Evolutionary conservation across 2,797 vertebrate species (phyloP).

Genomic region (Eulemur albifrons): DNA sequence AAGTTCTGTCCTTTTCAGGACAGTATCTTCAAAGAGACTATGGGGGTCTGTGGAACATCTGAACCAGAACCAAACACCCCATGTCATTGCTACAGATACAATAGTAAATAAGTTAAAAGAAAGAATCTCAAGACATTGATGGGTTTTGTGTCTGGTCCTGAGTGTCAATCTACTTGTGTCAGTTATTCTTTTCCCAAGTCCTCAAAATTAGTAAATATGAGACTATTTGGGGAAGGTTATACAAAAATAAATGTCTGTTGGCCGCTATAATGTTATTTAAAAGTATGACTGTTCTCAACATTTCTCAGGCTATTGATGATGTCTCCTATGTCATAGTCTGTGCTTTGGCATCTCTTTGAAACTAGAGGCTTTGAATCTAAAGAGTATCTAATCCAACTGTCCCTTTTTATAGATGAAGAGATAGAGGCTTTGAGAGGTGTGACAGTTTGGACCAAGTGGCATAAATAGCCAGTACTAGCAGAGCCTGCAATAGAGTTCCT

Average conservation of each 20-base stretch:
- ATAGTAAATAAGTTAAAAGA: conserved; percentile 15
- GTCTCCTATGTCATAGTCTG: neutral
- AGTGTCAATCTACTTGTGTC: neutral
- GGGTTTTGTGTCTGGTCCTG: neutral
- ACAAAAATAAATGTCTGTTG: neutral
- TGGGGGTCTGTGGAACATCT: neutral
- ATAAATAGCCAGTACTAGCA: neutral
- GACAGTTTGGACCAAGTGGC: neutral
- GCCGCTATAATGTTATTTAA: neutral
- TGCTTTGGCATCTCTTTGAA: neutral
- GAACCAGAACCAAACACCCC: neutral
- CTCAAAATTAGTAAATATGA: conserved; percentile 4
- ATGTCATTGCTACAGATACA: neutral
- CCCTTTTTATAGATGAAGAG: neutral
- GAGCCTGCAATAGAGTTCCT: neutral
- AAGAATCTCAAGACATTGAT: neutral
- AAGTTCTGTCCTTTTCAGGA: neutral
- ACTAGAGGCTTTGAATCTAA: neutral
- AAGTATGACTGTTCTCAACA: neutral
- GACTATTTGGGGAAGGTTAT: neutral
- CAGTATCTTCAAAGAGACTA: neutral
- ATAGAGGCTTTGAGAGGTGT: neutral
- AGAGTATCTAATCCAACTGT: neutral
- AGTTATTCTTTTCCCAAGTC: neutral
- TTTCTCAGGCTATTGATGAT: neutral